phyloP scores from a whole-genome alignment of 2,888 invertebrate genomes.

The Nemoura dubitans region DNA sequence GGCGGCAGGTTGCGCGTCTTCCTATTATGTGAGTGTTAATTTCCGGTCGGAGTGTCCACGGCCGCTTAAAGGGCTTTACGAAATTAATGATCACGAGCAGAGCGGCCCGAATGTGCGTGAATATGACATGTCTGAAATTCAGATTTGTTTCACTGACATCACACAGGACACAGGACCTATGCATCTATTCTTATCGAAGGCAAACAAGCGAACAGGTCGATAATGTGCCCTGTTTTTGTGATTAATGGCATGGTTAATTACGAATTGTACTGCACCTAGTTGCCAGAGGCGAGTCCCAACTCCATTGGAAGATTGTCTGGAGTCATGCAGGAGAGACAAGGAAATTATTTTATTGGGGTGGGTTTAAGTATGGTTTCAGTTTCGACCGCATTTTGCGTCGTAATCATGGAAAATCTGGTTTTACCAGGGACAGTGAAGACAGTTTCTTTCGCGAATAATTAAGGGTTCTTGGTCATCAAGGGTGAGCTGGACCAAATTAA shows the following conservation, averaged over 20 bases:
- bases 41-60: background rate
- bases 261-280: background rate
- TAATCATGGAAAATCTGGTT: no score
- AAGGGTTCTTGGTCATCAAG: no score
- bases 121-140: conserved; percentile 7
- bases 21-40: background rate
- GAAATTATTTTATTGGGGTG: no score
- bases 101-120: background rate
- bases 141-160: background rate
- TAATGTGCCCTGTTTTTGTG: background rate
- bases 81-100: conserved; percentile 19
- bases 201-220: background rate
- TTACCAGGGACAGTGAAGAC: no score
- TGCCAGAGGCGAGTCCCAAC: no score
- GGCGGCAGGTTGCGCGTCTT: background rate
- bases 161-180: background rate
- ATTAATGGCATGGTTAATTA: background rate
- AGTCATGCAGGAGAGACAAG: no score
- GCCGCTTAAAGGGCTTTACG: background rate
- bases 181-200: background rate
- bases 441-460: no score
- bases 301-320: no score
- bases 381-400: no score
- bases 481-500: no score
- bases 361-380: no score